These are phyloP conservation scores for Engystomops pustulosus DNA, from an alignment of 2,113 vertebrate species.

Conservation along the genomic window DNA sequence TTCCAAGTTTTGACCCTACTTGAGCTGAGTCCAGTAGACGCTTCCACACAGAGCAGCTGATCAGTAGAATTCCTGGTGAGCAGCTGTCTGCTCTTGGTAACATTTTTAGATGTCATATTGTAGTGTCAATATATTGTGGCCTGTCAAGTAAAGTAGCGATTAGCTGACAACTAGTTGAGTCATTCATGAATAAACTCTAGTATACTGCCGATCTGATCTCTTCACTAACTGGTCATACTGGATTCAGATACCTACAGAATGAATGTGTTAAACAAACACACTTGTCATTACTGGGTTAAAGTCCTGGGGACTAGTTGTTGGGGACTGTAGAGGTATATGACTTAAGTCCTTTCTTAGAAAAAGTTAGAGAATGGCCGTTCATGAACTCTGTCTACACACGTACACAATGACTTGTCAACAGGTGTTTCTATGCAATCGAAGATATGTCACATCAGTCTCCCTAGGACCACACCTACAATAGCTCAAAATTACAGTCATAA, in stretches of 20 bases:
- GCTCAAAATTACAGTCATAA: not conserved
- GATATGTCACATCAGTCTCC: not conserved
- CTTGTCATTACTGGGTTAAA: not conserved
- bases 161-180: constrained; percentile 27
- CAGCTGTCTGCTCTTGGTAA: not conserved
- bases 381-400: not conserved
- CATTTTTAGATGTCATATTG: not conserved
- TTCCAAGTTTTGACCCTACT: no score
- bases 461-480: not conserved
- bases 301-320: constrained; percentile 19
- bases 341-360: not conserved
- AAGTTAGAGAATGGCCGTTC: not conserved
- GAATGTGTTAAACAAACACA: not conserved
- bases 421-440: not conserved
- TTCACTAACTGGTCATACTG: constrained; percentile 52
- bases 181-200: constrained; percentile 8
- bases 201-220: constrained; percentile 29
- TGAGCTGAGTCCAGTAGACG: no score
- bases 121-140: not conserved
- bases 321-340: not conserved
- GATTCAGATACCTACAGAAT: constrained; percentile 14
- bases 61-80: not conserved
- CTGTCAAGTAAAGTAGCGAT: not conserved
- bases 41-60: no score
- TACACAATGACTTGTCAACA: not conserved